Percentiles rank a stretch among this genome's conserved stretches.
Evolutionary conservation across 2,797 vertebrate genomes (phyloP).

Genomic region (Ataeniobius toweri): DNA sequence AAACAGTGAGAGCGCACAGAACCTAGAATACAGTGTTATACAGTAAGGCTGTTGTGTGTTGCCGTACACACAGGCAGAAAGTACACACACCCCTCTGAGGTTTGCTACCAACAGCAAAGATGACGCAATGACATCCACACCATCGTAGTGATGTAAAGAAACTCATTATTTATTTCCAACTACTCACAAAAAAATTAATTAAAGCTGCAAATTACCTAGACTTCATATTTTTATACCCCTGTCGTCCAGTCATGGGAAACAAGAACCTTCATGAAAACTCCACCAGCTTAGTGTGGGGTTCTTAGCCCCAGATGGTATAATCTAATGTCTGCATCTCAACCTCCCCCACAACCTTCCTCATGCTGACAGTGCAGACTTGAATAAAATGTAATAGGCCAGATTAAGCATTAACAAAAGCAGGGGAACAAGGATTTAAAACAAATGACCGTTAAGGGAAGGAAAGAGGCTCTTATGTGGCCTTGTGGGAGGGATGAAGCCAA

Average conservation of each 20-base stretch:
- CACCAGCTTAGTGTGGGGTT: constrained; percentile 38
- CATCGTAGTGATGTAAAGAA: constrained; percentile 17
- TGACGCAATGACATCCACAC: constrained; percentile 37
- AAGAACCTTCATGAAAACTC: constrained; percentile 39
- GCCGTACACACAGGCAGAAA: not conserved
- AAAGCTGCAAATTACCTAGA: constrained; percentile 34
- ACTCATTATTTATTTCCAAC: constrained; percentile 17
- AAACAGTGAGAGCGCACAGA: constrained; percentile 10
- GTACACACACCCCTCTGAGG: not conserved
- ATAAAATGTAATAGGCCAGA: constrained; percentile 50
- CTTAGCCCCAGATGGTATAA: constrained; percentile 58
- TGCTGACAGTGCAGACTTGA: constrained; percentile 53
- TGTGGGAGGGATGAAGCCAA: constrained; percentile 25
- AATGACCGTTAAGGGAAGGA: constrained; percentile 43
- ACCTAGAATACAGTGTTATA: constrained; percentile 24
- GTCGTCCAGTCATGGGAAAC: constrained; percentile 33
- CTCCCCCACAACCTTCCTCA: constrained; percentile 26
- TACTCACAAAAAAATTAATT: constrained; percentile 9
- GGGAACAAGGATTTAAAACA: constrained; percentile 49
- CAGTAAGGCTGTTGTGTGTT: not conserved
- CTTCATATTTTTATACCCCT: constrained; percentile 26
- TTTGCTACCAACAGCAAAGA: not conserved
- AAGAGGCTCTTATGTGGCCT: constrained; percentile 31
- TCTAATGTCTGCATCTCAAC: constrained; percentile 46
- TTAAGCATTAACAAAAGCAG: constrained; percentile 39